Conservation (phyloP, 2,797 vertebrate genomes). For the Lepilemur septentrionalis region DNA sequence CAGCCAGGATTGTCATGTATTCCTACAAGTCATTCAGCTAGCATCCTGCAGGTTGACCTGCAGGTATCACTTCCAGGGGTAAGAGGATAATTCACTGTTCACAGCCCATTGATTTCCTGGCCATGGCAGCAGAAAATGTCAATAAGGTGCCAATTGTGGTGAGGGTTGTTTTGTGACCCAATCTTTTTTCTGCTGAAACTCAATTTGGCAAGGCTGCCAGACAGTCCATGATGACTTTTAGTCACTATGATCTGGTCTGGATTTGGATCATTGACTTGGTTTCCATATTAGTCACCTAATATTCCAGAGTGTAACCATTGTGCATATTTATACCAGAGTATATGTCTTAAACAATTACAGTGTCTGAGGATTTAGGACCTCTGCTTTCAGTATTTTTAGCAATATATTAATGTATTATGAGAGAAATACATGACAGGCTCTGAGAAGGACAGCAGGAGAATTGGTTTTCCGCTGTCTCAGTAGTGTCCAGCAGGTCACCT, state of each 20-base stretch:
- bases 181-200: background rate
- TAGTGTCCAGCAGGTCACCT: background rate
- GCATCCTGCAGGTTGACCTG: background rate
- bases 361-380: slow-evolving; percentile 8
- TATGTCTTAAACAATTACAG: background rate
- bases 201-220: background rate
- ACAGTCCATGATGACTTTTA: background rate
- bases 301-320: background rate
- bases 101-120: slow-evolving; percentile 19
- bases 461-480: background rate
- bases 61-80: background rate
- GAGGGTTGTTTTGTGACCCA: background rate
- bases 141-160: background rate
- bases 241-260: background rate
- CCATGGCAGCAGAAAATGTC: background rate
- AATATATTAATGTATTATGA: background rate
- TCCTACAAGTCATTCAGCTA: background rate
- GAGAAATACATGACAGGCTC: background rate
- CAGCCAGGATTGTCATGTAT: background rate
- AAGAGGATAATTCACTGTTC: slow-evolving; percentile 2
- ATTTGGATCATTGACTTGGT: background rate
- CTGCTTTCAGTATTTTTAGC: background rate
- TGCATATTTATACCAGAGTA: slow-evolving; percentile 11
- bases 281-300: background rate
- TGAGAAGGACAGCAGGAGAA: background rate